Conservation (phyloP, 1,140 invertebrate genomes). For the Bacillus rossius region DNA sequence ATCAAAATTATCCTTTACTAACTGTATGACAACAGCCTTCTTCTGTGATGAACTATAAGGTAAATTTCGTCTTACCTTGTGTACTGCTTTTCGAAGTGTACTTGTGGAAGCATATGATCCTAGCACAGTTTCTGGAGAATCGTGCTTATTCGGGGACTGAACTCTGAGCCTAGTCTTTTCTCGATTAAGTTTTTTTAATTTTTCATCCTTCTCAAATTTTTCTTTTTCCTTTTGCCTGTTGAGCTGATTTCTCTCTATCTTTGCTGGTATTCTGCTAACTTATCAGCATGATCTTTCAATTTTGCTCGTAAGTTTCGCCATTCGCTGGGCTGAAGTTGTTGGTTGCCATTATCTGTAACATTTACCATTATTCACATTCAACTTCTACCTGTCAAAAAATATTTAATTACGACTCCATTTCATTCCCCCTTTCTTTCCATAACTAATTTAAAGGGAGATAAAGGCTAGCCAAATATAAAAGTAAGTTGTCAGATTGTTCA, state of each 20-base stretch:
- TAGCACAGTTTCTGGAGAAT: not conserved
- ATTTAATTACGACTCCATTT: no score
- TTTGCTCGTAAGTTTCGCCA: conserved; percentile 3
- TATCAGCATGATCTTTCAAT: not conserved
- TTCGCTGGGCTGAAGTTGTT: not conserved
- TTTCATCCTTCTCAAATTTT: not conserved
- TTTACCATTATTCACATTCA: no score
- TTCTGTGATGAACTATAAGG: conserved; percentile 1
- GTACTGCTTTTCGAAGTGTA: not conserved
- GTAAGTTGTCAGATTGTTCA: no score
- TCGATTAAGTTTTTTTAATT: not conserved
- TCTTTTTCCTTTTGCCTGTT: conserved; percentile 2
- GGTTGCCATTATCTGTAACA: not conserved
- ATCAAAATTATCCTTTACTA: not conserved
- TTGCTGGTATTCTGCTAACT: conserved; percentile 1
- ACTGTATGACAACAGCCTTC: not conserved
- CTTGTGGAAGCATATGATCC: not conserved
- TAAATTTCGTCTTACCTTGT: not conserved
- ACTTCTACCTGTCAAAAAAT: no score
- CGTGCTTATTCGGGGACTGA: not conserved
- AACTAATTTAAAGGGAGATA: no score
- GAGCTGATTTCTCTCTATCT: not conserved
- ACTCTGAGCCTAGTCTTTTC: conserved; percentile 1
- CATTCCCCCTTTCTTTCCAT: no score
- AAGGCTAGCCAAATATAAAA: no score